phyloP scores from a whole-genome alignment of 2,888 invertebrate genomes.

The Cepaea hortensis region DNA sequence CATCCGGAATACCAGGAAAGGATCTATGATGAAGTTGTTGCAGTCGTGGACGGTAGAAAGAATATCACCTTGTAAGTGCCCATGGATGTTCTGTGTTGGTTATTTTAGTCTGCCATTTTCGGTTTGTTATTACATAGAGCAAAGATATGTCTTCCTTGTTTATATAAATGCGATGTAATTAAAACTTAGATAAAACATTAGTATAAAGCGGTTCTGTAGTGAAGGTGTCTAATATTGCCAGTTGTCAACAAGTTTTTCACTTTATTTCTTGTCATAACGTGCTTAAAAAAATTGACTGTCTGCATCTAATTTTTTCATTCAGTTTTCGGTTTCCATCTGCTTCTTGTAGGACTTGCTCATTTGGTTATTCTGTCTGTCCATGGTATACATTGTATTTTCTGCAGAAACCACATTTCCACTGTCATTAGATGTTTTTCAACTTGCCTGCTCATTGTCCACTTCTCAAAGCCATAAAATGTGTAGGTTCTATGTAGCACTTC shows the following conservation, averaged over 20 bases:
- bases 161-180: background rate
- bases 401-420: too few species aligned
- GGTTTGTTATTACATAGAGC: background rate
- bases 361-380: too few species aligned
- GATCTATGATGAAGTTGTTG: conserved; percentile 33
- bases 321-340: too few species aligned
- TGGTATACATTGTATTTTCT: too few species aligned
- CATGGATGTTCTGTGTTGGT: background rate
- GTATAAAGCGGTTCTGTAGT: too few species aligned
- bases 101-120: background rate
- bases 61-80: conserved; percentile 44
- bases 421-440: too few species aligned
- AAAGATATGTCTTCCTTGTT: background rate
- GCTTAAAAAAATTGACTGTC: too few species aligned
- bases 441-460: too few species aligned
- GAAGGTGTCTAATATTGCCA: background rate
- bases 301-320: too few species aligned
- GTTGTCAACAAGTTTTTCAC: background rate
- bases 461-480: too few species aligned
- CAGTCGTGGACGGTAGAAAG: conserved; percentile 57
- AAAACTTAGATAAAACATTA: background rate
- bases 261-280: background rate
- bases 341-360: too few species aligned
- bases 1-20: conserved; percentile 47
- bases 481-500: too few species aligned